These are phyloP conservation scores for Orbicella faveolata DNA, from an alignment of 64 coral and sea anemone genomes.

Conservation along the genomic window DNA sequence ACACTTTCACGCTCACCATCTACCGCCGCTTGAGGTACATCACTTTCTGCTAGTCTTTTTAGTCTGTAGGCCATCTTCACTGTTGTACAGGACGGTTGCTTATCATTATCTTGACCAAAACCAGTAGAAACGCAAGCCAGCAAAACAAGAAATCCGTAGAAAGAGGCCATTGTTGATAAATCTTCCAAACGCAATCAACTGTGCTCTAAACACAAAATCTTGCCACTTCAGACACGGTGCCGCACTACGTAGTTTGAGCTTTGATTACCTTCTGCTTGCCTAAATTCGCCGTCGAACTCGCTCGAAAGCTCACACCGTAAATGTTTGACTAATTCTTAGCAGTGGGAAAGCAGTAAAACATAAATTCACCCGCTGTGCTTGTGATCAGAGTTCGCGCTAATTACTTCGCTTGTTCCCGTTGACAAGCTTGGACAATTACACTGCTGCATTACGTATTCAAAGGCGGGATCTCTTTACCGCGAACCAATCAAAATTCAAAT, in stretches of 20 bases:
- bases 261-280: background rate
- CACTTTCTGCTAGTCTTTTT: constrained; percentile 32
- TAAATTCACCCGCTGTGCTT: constrained; percentile 16
- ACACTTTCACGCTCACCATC: background rate
- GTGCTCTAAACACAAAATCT: background rate
- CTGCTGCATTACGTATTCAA: constrained; percentile 17
- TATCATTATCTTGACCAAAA: constrained; percentile 29
- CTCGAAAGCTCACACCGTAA: constrained; percentile 3
- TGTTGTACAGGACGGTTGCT: constrained; percentile 5
- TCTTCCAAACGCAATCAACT: constrained; percentile 7
- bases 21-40: constrained; percentile 7
- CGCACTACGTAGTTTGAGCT: background rate
- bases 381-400: constrained; percentile 17
- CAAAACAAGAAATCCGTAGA: constrained; percentile 12
- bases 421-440: constrained; percentile 30
- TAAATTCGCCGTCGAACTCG: background rate
- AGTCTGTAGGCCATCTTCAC: constrained; percentile 28
- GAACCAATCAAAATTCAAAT: constrained; percentile 26
- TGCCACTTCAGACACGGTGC: background rate
- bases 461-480: constrained; percentile 16
- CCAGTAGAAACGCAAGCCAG: constrained; percentile 14
- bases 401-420: constrained; percentile 32
- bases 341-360: constrained; percentile 46
- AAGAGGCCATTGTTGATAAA: constrained; percentile 36
- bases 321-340: constrained; percentile 50